Evolutionary conservation across 2,888 invertebrate species (phyloP).

Genomic region (Geophilus truncorum): DNA sequence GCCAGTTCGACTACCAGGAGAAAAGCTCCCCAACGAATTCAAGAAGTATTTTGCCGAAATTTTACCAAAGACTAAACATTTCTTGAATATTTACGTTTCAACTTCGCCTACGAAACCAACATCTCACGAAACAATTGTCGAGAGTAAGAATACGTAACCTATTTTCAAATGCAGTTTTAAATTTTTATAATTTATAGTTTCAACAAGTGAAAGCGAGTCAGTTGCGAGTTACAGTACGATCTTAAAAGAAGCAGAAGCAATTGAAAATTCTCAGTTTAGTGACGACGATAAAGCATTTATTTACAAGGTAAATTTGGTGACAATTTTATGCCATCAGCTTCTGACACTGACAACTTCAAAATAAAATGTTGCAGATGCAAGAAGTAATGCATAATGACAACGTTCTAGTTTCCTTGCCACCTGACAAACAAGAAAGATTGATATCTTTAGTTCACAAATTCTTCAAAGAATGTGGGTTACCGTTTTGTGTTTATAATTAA

Average conservation of each 20-base stretch:
- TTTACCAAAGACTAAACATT: neutral
- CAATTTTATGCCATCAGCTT: neutral
- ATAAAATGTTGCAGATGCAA: neutral
- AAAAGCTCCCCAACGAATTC: neutral
- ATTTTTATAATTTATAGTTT: neutral
- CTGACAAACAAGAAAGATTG: neutral
- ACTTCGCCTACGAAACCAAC: neutral
- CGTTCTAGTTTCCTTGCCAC: neutral
- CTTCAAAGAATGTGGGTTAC: neutral
- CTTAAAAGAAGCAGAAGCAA: neutral
- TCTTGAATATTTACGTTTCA: neutral
- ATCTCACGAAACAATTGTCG: neutral
- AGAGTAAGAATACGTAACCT: neutral
- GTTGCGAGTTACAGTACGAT: neutral
- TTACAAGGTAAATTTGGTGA: neutral
- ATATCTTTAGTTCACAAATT: neutral
- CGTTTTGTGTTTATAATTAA: neutral
- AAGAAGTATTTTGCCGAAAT: neutral
- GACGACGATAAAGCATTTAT: neutral
- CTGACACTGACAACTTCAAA: neutral
- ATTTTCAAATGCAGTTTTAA: neutral
- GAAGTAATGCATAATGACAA: neutral
- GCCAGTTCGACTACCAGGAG: neutral
- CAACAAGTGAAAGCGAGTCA: neutral
- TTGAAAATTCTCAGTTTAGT: neutral